phyloP scores from a whole-genome alignment of 2,797 vertebrate species.

The Cyclura pinguis region DNA sequence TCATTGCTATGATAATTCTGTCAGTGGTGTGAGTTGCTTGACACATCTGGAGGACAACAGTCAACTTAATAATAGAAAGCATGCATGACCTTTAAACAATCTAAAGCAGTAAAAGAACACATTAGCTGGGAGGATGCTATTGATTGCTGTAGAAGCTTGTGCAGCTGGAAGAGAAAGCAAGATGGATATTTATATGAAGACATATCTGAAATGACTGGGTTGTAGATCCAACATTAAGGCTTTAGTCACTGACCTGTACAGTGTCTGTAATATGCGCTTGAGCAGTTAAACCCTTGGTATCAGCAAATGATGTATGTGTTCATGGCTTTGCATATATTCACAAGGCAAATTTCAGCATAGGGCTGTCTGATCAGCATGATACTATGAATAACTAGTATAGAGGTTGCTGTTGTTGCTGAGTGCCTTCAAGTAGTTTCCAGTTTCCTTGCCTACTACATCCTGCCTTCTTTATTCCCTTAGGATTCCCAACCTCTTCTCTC shows the following conservation, averaged over 20 bases:
- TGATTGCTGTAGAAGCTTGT: constrained; percentile 27
- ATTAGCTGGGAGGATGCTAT: not conserved
- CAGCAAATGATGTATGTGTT: not conserved
- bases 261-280: not conserved
- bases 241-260: constrained; percentile 2
- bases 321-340: not conserved
- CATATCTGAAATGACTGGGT: constrained; percentile 8
- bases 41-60: constrained; percentile 25
- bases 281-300: not conserved
- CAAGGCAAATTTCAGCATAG: not conserved
- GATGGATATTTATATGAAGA: constrained; percentile 1
- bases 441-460: too few relatives aligned
- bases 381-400: not conserved
- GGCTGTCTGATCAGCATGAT: not conserved
- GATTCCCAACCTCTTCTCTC: too few relatives aligned
- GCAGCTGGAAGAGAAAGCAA: constrained; percentile 33
- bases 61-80: constrained; percentile 29
- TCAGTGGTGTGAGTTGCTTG: not conserved
- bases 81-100: not conserved
- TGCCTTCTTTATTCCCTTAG: too few relatives aligned
- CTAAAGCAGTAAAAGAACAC: not conserved
- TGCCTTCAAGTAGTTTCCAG: too few relatives aligned
- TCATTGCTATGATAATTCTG: not conserved
- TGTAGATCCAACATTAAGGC: not conserved
- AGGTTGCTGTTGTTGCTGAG: too few relatives aligned